Base-by-base conservation (phyloP, 2,888 invertebrate species). In the Andrena marginata region DNA sequence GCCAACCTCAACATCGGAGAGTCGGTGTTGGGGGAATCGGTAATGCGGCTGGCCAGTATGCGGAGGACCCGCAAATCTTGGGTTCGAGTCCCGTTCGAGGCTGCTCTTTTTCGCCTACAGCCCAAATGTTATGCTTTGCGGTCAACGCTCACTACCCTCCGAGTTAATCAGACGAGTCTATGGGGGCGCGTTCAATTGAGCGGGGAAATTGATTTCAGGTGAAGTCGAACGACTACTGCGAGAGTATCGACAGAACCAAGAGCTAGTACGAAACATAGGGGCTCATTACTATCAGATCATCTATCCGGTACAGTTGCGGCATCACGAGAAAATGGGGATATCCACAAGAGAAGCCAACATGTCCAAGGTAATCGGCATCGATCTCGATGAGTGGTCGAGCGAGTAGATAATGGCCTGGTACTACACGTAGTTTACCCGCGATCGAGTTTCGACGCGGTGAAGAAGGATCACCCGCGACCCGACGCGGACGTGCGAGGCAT, bases 271-370 rank as follows among this genome's bases (percentile, higher is more conserved):
- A 90, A 97, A 97, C 95, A 98, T 98, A 95, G 98, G 98, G 90
- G 97, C 97, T 86, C 97, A 98, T 94, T 98, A 97, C 95, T 98
- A 98, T 95, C 98, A 98, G 95, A 98, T 98, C 95, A 98, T 98
- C 92, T 98, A 98, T 95, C 98, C 98, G 89, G 98, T 98, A 90
- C 98, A 98, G 96, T 95, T 98, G 94, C 96, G 98, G 85, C 98
- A 98, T 95, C 98, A 98, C 96, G 98, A 98, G 95, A 98, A 98
- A 95, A 97, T 98, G 97, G 98, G 98, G 95, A 98, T 98, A 94
- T 98, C 98, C 91, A 98, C 98, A 90, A 96, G 98, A 94, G 98
- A 98, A 96, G 97, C 97, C 95, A 97, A 97, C 95, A 96, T 96
- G 94, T 96, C 97, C 94, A 97, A 97, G 97, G 98, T 98, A 95